A percentile compares a stretch with the other conserved stretches of the same genome.
These are phyloP conservation scores for Xiphophorus hellerii DNA, from an alignment of 2,113 vertebrate species.

Conservation along the genomic window DNA sequence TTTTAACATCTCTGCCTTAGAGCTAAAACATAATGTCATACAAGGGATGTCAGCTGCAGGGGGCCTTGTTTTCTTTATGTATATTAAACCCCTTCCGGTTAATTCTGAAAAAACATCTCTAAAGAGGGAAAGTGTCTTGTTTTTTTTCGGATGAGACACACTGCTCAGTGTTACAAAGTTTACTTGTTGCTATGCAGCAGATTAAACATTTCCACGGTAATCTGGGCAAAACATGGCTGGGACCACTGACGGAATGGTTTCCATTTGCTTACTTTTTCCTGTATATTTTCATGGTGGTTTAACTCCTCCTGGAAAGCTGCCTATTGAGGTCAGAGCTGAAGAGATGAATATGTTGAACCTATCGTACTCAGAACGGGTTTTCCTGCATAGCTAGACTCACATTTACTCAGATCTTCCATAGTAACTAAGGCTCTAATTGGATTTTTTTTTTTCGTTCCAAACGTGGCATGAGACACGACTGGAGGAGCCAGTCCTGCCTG, in stretches of 20 bases:
- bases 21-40: conserved; percentile 18
- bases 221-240: conserved; percentile 21
- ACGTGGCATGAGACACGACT: conserved; percentile 27
- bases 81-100: conserved; percentile 1
- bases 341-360: conserved; percentile 33
- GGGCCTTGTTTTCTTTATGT: neutral
- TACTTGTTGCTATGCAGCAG: conserved; percentile 63
- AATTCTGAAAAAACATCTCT: conserved; percentile 2
- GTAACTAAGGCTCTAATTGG: conserved; percentile 20
- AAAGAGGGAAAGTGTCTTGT: conserved; percentile 15
- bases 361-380: conserved; percentile 22
- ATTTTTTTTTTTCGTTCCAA: conserved; percentile 22
- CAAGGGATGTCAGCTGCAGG: conserved; percentile 1
- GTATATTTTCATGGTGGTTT: conserved; percentile 36
- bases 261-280: conserved; percentile 42
- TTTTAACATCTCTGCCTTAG: conserved; percentile 17
- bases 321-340: conserved; percentile 37
- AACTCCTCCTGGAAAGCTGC: conserved; percentile 37
- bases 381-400: conserved; percentile 18
- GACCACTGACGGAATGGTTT: conserved; percentile 40
- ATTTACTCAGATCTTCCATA: conserved; percentile 5
- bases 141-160: conserved; percentile 10
- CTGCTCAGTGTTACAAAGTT: conserved; percentile 33
- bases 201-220: conserved; percentile 56
- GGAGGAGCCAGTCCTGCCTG: conserved; percentile 26